Percentiles rank a stretch among this genome's conserved stretches.
Evolutionary conservation across 2,113 vertebrate genomes (phyloP).

Genomic region (Rostratula benghalensis): DNA sequence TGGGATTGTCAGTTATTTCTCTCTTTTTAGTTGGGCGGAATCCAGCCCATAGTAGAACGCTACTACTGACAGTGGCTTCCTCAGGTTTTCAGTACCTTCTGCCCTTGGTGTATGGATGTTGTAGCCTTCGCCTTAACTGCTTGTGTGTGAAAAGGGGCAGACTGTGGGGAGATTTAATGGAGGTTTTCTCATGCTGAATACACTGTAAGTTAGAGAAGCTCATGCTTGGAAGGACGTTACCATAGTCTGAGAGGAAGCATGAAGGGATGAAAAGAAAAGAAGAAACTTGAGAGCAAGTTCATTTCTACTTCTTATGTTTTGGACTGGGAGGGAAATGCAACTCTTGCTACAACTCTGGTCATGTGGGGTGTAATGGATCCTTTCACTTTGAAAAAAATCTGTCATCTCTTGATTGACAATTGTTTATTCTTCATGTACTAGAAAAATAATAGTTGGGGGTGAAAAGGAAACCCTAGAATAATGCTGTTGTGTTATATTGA

Average conservation of each 20-base stretch:
- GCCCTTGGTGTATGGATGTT: neutral
- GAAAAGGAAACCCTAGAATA: neutral
- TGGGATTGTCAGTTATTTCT: neutral
- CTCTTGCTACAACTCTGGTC: neutral
- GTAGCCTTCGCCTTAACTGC: neutral
- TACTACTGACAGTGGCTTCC: neutral
- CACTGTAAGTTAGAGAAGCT: neutral
- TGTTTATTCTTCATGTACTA: neutral
- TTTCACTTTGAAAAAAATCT: neutral
- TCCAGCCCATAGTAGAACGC: neutral
- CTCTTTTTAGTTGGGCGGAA: neutral
- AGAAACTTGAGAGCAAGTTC: neutral
- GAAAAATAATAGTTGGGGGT: neutral
- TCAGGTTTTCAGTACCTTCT: neutral
- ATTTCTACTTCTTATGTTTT: neutral
- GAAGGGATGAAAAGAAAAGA: neutral
- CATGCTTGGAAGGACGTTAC: neutral
- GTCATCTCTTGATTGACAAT: neutral
- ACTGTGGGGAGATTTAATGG: neutral
- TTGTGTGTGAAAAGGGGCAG: neutral
- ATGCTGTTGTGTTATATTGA: neutral
- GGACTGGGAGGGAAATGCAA: neutral
- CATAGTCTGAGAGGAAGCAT: neutral
- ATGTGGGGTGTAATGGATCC: fast-evolving
- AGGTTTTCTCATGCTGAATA: neutral